Conservation (phyloP, 2,113 vertebrate species). For the Cyprinodon tularosa region DNA sequence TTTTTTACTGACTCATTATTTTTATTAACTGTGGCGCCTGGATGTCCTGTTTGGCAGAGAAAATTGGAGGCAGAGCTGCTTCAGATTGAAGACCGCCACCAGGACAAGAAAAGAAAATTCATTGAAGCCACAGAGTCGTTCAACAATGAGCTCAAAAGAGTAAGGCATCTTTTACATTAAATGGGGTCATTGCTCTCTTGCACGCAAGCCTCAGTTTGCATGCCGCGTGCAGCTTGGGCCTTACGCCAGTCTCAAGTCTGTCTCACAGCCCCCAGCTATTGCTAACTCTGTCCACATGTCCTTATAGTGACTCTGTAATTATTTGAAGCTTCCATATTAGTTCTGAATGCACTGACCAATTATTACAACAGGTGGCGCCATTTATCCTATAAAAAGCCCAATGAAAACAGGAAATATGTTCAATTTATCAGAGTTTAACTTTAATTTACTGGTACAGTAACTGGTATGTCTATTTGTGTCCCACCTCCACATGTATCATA, state of each 20-base stretch:
- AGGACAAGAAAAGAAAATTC: constrained; percentile 98
- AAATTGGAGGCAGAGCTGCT: constrained; percentile 97
- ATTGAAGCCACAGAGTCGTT: constrained; percentile 96
- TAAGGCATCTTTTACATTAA: constrained; percentile 64
- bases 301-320: constrained; percentile 44
- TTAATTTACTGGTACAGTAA: background rate
- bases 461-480: background rate
- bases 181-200: constrained; percentile 30
- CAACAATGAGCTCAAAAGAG: constrained; percentile 96
- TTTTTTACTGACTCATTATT: background rate
- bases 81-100: constrained; percentile 97
- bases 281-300: constrained; percentile 63
- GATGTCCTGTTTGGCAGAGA: constrained; percentile 79
- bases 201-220: constrained; percentile 50
- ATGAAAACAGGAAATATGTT: background rate
- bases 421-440: background rate
- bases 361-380: constrained; percentile 59
- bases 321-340: constrained; percentile 42
- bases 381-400: constrained; percentile 30
- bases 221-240: constrained; percentile 32
- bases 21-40: constrained; percentile 5
- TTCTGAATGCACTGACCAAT: constrained; percentile 23
- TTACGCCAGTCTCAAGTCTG: constrained; percentile 31
- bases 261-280: constrained; percentile 55
- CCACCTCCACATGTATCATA: background rate